phyloP scores from a whole-genome alignment of 2,113 vertebrate species.

The Chlorodrepanis virens region DNA sequence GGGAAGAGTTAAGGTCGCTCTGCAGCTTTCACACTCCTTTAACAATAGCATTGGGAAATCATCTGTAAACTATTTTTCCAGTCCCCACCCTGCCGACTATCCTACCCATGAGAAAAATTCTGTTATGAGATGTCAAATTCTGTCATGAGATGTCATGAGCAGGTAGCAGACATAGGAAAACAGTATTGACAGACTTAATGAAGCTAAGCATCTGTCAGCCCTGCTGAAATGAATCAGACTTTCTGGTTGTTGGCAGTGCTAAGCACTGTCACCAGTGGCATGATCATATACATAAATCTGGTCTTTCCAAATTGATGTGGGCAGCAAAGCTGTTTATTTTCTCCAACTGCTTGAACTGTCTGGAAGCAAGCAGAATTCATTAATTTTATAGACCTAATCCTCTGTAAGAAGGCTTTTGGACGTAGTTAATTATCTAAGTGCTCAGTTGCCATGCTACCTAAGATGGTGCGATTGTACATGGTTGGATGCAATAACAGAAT shows the following conservation, averaged over 20 bases:
- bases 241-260: background rate
- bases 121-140: background rate
- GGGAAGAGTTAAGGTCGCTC: background rate
- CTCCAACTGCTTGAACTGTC: background rate
- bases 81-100: background rate
- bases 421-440: background rate
- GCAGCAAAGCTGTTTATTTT: constrained; percentile 20
- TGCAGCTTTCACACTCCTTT: background rate
- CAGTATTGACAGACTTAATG: background rate
- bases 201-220: background rate
- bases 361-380: constrained; percentile 13
- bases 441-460: background rate
- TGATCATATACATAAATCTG: background rate
- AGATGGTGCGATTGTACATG: background rate
- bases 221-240: background rate
- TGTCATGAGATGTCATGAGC: background rate
- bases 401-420: constrained; percentile 17
- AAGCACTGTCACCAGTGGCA: background rate
- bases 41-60: background rate
- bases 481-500: background rate
- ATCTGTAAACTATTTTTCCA: background rate
- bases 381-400: constrained; percentile 12
- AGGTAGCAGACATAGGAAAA: background rate
- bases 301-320: background rate
- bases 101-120: background rate